phyloP scores from a whole-genome alignment of 1,140 invertebrate species.

The Saccostrea echinata region DNA sequence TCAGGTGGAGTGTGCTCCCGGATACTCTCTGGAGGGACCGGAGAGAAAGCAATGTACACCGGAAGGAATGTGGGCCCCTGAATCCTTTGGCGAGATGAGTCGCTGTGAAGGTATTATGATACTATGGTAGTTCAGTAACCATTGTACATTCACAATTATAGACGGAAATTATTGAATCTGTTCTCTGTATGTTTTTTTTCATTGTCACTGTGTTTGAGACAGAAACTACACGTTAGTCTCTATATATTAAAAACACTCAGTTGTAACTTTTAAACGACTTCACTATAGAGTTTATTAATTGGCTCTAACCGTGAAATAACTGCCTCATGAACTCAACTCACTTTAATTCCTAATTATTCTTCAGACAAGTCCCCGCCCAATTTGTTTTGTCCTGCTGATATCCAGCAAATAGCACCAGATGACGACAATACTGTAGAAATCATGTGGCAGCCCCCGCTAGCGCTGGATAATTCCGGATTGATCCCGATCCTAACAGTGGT shows the following conservation, averaged over 20 bases:
- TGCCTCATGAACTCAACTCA: too few species aligned
- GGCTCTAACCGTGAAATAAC: too few species aligned
- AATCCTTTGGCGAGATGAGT: constrained; percentile 64
- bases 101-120: constrained; percentile 71
- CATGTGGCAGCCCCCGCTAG: constrained; percentile 80
- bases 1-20: constrained; percentile 77
- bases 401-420: constrained; percentile 76
- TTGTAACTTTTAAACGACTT: too few species aligned
- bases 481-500: constrained; percentile 73
- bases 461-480: constrained; percentile 78
- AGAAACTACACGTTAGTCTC: too few species aligned
- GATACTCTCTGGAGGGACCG: constrained; percentile 79
- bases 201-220: too few species aligned
- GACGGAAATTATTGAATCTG: background rate
- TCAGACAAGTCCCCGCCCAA: constrained; percentile 82
- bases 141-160: background rate
- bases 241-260: too few species aligned
- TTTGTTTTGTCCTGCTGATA: constrained; percentile 82
- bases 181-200: too few species aligned
- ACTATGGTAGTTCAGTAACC: background rate
- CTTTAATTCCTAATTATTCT: too few species aligned
- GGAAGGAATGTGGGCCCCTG: constrained; percentile 79
- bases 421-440: constrained; percentile 83
- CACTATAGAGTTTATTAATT: too few species aligned
- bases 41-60: constrained; percentile 78